Base-by-base conservation (phyloP, 1,140 invertebrate genomes). In the Drosophila erecta region DNA sequence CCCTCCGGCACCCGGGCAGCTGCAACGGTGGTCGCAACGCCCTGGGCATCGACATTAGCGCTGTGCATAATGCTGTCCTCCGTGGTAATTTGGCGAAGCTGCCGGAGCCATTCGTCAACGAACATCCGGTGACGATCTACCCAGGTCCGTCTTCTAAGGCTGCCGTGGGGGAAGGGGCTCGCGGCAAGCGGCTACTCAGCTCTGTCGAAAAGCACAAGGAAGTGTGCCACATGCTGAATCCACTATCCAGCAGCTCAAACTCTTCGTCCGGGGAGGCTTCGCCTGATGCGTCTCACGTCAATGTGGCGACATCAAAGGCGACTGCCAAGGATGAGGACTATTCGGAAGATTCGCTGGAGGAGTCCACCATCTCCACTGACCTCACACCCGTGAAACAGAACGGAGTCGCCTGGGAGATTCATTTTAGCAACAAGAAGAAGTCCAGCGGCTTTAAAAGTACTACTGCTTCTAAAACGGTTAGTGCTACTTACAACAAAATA, bases 331-430 rank as follows among this genome's bases (percentile, higher is more conserved):
- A 79, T 46, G 91, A 92, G 10, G 95, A 95, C 60, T 97, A 97
- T 90, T 97, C 96, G 5, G 96, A 97, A 90, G 96, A 97, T 90
- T 97, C 96, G 4, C 89, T 97, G 49, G 96, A 97, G 80, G 94
- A 95, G 70, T 94, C 95, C 90, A 51, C 92, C 86, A 66, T 93
- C 92, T 79, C 93, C 93, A 83, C 93, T 93, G 65, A 93, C 93
- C 71, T 93, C 83, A 94, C 93, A 65, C 93, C 93, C 75, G 94
- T 94, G 84, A 96, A 96, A 92, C 94, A 96, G 69, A 95, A 95
- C 79, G 96, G 96, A 75, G 96, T 97, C 44, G 96, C 96, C 55
- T 96, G 96, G 96, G 96, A 97, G 93, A 96, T 97, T 35, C 95
- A 96, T 49, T 93, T 97, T 27, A 91, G 66, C 71, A 86, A 81